A percentile compares a stretch with the other conserved stretches of the same genome.
These are phyloP conservation scores for Bos indicus DNA, from an alignment of 2,113 vertebrate genomes.

Conservation along the genomic window DNA sequence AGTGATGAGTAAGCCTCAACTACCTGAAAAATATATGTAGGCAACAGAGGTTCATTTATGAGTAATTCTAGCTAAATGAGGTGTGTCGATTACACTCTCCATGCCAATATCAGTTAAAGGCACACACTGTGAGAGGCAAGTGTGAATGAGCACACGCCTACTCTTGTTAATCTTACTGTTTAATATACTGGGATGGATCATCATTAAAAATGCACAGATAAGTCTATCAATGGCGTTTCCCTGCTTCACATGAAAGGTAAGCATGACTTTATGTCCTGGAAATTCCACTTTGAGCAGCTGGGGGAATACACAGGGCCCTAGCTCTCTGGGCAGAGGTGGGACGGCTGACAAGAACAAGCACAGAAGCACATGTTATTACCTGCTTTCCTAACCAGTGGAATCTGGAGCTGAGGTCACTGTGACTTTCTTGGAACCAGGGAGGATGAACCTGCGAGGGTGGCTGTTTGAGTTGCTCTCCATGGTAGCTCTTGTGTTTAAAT, in stretches of 20 bases:
- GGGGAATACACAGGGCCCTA: neutral
- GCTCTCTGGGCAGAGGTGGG: neutral
- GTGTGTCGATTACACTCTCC: neutral
- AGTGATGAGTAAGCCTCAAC: neutral
- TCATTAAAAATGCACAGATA: neutral
- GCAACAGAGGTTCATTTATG: neutral
- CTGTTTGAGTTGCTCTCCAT: neutral
- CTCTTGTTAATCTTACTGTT: neutral
- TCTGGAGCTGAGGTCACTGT: neutral
- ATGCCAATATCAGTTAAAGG: neutral
- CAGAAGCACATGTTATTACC: neutral
- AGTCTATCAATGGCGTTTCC: neutral
- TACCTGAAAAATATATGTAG: neutral
- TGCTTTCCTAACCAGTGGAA: neutral
- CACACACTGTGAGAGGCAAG: neutral
- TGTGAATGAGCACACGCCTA: neutral
- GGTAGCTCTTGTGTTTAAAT: neutral
- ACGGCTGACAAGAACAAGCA: neutral
- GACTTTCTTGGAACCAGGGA: neutral
- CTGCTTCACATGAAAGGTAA: neutral
- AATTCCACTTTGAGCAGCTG: neutral
- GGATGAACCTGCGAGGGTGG: fast-evolving
- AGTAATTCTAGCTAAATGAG: neutral
- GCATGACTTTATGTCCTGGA: neutral
- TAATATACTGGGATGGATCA: neutral